Evolutionary conservation across 2,113 vertebrate genomes (phyloP).

Genomic region (Anseranas semipalmata): DNA sequence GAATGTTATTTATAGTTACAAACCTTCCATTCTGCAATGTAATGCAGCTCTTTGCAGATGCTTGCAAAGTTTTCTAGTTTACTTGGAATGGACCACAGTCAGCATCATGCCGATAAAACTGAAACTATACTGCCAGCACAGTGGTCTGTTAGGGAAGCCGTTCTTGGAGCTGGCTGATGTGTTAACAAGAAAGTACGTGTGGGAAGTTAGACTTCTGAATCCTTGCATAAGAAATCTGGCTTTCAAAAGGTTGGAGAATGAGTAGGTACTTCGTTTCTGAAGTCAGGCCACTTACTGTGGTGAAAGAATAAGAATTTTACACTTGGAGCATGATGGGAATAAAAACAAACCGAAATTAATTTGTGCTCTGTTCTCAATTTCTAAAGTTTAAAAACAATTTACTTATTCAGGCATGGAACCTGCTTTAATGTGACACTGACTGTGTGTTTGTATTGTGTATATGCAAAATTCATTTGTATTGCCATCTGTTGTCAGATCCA

Average conservation of each 20-base stretch:
- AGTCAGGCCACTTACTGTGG: neutral
- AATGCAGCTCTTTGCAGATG: neutral
- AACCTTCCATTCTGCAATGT: neutral
- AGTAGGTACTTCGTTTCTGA: neutral
- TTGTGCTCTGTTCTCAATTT: neutral
- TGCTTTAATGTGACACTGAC: neutral
- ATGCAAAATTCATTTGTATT: neutral
- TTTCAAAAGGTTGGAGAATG: neutral
- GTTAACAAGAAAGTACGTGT: neutral
- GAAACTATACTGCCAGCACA: neutral
- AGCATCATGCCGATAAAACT: neutral
- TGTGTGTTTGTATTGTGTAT: neutral
- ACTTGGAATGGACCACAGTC: neutral
- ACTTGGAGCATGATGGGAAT: neutral
- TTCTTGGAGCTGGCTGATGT: neutral
- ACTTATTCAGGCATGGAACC: neutral
- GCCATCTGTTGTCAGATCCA: neutral
- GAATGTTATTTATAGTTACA: neutral
- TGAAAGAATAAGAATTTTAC: neutral
- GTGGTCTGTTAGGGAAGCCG: neutral
- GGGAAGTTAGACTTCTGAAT: neutral
- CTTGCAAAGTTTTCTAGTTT: neutral
- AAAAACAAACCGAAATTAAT: neutral
- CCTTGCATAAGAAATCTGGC: neutral
- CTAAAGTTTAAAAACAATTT: neutral